Conservation (phyloP, 2,797 vertebrate species). For the Hydrolagus colliei region DNA sequence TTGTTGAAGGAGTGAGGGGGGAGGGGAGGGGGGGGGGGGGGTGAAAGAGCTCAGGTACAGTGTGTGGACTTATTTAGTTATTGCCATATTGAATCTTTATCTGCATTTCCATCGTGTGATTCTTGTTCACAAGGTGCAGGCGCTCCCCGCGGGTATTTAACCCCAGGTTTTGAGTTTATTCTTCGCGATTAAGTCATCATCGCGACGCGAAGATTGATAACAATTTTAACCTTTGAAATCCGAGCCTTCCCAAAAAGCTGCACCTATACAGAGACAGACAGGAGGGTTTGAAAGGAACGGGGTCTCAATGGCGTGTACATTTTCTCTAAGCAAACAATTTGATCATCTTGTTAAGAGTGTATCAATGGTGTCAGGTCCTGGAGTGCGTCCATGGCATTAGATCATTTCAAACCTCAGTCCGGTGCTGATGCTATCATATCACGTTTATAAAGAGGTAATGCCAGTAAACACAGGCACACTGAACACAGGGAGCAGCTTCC, state of each 20-base stretch:
- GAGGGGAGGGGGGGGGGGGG: no score
- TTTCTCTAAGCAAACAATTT: not conserved
- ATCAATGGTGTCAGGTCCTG: not conserved
- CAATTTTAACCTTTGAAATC: no score
- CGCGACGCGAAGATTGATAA: no score
- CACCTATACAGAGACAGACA: not conserved
- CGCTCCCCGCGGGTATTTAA: no score
- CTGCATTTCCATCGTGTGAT: no score
- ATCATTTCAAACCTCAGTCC: conserved; percentile 51
- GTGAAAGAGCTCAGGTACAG: no score
- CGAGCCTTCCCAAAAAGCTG: not conserved
- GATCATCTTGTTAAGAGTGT: not conserved
- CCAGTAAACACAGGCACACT: conserved; percentile 58
- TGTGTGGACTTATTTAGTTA: not conserved
- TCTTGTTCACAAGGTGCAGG: not conserved
- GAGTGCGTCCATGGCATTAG: conserved; percentile 51
- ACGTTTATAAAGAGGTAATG: conserved; percentile 59
- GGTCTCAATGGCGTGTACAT: no score
- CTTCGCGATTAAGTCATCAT: no score
- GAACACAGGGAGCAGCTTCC: conserved; percentile 47
- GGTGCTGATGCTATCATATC: conserved; percentile 57
- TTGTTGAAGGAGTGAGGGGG: no score
- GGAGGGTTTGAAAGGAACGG: no score
- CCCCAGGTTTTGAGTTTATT: no score
- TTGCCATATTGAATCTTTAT: not conserved